phyloP scores from a whole-genome alignment of 1,140 invertebrate species.

The Pollicipes pollicipes region DNA sequence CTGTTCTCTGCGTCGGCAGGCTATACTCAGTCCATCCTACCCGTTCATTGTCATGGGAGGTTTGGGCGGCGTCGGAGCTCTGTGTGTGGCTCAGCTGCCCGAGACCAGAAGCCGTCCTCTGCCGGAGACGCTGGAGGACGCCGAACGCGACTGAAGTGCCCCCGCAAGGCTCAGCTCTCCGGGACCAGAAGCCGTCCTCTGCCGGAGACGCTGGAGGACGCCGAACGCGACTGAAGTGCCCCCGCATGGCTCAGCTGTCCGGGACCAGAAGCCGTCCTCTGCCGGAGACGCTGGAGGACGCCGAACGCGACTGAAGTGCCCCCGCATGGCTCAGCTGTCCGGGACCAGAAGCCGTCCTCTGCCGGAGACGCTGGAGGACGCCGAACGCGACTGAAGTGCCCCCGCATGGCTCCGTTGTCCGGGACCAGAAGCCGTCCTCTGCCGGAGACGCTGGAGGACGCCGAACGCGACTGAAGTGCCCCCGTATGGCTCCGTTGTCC shows the following conservation, averaged over 20 bases:
- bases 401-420: too few species aligned
- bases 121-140: constrained; percentile 12
- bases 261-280: constrained; percentile 7
- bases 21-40: constrained; percentile 10
- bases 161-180: constrained; percentile 11
- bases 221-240: not conserved
- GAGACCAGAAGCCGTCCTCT: constrained; percentile 8
- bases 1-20: too few species aligned
- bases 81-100: constrained; percentile 13
- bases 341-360: constrained; percentile 7
- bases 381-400: not conserved
- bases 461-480: too few species aligned
- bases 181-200: constrained; percentile 7
- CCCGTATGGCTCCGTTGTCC: too few species aligned
- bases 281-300: constrained; percentile 12
- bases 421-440: too few species aligned
- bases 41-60: constrained; percentile 14
- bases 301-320: not conserved
- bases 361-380: constrained; percentile 12
- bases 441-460: too few species aligned
- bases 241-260: constrained; percentile 11
- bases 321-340: constrained; percentile 11
- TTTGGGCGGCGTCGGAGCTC: constrained; percentile 11
- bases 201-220: constrained; percentile 12
- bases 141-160: not conserved